Percentiles rank a stretch among this genome's conserved stretches.
Evolutionary conservation across 2,797 vertebrate species (phyloP).

Genomic region (Glossophaga mutica): DNA sequence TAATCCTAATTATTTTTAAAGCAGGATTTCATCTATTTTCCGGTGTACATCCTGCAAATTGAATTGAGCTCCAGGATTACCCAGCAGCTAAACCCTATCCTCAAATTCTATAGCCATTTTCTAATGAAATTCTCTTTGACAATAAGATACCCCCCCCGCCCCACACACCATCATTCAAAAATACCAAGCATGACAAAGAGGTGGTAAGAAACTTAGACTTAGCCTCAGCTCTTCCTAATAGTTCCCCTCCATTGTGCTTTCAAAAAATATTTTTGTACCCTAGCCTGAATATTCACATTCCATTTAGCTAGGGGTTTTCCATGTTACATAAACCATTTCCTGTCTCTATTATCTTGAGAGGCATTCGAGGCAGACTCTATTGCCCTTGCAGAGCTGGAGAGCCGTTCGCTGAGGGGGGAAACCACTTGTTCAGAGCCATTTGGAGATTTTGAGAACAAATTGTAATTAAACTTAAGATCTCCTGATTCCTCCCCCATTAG

Average conservation of each 20-base stretch:
- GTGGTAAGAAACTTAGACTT: slow-evolving; percentile 12
- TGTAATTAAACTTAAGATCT: slow-evolving; percentile 46
- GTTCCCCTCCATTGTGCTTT: slow-evolving; percentile 7
- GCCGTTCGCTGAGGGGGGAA: slow-evolving; percentile 32
- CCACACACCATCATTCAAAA: background rate
- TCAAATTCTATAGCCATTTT: slow-evolving; percentile 60
- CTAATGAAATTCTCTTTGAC: slow-evolving; percentile 56
- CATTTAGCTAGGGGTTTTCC: slow-evolving; percentile 63
- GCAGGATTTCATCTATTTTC: slow-evolving; percentile 60
- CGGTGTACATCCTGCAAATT: slow-evolving; percentile 14
- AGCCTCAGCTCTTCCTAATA: background rate
- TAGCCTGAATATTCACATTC: slow-evolving; percentile 63
- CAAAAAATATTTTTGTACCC: slow-evolving; percentile 23
- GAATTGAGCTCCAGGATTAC: slow-evolving; percentile 54
- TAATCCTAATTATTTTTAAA: slow-evolving; percentile 73
- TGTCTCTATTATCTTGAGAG: slow-evolving; percentile 60
- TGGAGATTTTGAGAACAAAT: slow-evolving; percentile 36
- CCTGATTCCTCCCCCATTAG: background rate
- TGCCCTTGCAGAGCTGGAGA: slow-evolving; percentile 23
- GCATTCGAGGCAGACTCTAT: background rate
- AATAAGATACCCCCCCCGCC: background rate
- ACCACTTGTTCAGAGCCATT: slow-evolving; percentile 35
- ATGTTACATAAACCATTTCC: slow-evolving; percentile 59
- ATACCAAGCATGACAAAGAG: background rate
- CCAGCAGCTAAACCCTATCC: slow-evolving; percentile 27